These are phyloP conservation scores for Nephrocerus scutellatus DNA, from an alignment of 2,888 invertebrate species.

Conservation along the genomic window DNA sequence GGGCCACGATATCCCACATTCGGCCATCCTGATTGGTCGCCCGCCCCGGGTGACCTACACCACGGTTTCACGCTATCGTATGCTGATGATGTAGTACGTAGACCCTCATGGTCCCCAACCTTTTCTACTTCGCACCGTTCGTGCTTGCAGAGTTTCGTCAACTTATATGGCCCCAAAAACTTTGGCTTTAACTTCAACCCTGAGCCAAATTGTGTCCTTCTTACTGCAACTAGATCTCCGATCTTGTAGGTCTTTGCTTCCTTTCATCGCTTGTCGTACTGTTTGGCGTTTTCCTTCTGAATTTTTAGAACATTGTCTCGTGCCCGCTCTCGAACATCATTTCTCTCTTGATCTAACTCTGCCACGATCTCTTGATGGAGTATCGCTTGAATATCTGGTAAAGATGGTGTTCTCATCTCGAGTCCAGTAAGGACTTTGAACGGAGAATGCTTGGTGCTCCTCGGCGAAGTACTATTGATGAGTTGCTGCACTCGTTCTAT, in stretches of 20 bases:
- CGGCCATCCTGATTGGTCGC: constrained; percentile 8
- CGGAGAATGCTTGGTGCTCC: constrained; percentile 2
- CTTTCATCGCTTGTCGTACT: constrained; percentile 1
- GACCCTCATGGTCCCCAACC: constrained; percentile 13
- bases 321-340: constrained; percentile 3
- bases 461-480: constrained; percentile 20
- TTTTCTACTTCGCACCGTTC: constrained; percentile 14
- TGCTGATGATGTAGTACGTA: constrained; percentile 5
- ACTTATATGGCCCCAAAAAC: constrained; percentile 14
- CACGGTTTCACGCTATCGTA: constrained; percentile 15
- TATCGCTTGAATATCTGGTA: no score
- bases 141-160: background rate
- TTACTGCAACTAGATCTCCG: constrained; percentile 15
- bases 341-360: constrained; percentile 1
- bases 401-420: no score
- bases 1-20: constrained; percentile 10
- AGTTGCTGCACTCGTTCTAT: constrained; percentile 16
- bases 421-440: no score
- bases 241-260: background rate
- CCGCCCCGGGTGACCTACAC: constrained; percentile 12
- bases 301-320: constrained; percentile 3
- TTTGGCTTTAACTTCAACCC: constrained; percentile 12
- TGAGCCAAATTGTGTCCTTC: constrained; percentile 14
- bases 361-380: background rate
- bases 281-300: constrained; percentile 6